Conservation (phyloP, 2,888 invertebrate genomes). For the Ctenicera cuprea region DNA sequence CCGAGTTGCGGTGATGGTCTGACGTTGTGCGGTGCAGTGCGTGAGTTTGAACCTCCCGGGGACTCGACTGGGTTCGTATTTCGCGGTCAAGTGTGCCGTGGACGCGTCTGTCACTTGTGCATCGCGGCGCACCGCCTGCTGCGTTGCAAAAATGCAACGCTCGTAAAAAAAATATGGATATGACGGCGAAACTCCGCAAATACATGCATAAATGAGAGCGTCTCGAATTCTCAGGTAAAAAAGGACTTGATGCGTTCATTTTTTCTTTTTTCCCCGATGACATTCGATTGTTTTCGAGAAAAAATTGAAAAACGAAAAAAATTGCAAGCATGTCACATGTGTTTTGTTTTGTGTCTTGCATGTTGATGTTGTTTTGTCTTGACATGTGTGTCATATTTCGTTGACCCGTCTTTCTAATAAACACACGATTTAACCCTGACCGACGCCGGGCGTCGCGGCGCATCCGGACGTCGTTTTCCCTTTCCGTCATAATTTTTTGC, state of each 20-base stretch:
- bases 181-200: constrained; percentile 50
- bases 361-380: constrained; percentile 49
- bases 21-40: constrained; percentile 62
- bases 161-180: constrained; percentile 56
- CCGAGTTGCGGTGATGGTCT: constrained; percentile 68
- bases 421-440: constrained; percentile 46
- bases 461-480: constrained; percentile 61
- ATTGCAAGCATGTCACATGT: constrained; percentile 31
- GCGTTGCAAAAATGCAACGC: constrained; percentile 59
- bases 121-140: constrained; percentile 58
- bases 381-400: constrained; percentile 47
- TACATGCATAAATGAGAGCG: constrained; percentile 57
- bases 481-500: constrained; percentile 64
- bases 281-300: neutral
- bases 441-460: constrained; percentile 54
- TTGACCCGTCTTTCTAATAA: constrained; percentile 48
- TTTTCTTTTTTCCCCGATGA: constrained; percentile 5
- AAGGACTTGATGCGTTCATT: neutral
- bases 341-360: constrained; percentile 45
- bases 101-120: constrained; percentile 60
- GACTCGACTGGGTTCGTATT: constrained; percentile 63
- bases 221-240: constrained; percentile 59
- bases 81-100: constrained; percentile 67
- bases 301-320: constrained; percentile 2
- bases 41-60: constrained; percentile 58